Conservation (phyloP, 2,888 invertebrate species). For the Eutolmus rufibarbis region DNA sequence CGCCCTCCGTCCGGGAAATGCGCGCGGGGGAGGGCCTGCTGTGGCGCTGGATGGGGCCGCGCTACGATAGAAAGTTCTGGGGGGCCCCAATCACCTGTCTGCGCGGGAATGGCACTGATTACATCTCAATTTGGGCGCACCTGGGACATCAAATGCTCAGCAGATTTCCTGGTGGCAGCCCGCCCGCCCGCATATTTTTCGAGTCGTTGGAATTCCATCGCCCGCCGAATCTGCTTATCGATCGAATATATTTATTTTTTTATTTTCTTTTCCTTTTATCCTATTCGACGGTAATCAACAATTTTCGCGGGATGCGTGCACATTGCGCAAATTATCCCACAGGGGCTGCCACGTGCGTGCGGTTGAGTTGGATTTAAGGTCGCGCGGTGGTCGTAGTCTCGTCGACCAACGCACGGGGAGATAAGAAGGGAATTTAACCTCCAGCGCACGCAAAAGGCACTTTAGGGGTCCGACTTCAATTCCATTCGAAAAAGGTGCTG, state of each 20-base stretch:
- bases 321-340: background rate
- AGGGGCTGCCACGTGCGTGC: background rate
- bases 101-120: conserved; percentile 4
- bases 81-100: background rate
- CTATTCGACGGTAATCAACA: background rate
- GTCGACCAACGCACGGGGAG: background rate
- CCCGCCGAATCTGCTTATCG: conserved; percentile 4
- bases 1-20: background rate
- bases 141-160: background rate
- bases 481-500: background rate
- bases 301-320: background rate
- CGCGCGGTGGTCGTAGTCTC: background rate
- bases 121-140: background rate
- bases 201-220: background rate
- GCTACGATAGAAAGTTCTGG: background rate
- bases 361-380: background rate
- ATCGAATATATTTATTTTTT: background rate
- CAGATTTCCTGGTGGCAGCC: background rate
- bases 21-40: background rate
- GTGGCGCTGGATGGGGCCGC: background rate
- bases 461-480: conserved; percentile 1
- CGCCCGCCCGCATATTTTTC: background rate
- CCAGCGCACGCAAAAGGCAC: background rate
- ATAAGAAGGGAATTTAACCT: background rate
- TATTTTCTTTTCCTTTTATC: background rate